Evolutionary conservation across 2,797 vertebrate species (phyloP).

Genomic region (Platalea minor): DNA sequence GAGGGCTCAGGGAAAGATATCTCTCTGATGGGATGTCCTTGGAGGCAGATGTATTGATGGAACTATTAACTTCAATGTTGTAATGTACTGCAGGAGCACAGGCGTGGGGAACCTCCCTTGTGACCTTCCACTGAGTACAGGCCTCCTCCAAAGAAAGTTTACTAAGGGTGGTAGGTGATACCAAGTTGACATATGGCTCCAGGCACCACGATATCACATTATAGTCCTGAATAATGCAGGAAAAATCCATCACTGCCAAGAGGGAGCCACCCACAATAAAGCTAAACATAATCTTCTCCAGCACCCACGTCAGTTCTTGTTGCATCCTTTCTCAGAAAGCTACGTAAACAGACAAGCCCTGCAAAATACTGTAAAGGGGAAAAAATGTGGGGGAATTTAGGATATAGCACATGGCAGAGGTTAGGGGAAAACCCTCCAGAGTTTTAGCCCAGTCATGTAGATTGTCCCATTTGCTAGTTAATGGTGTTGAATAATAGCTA

Average conservation of each 20-base stretch:
- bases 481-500: background rate
- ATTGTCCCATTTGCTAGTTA: background rate
- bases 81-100: background rate
- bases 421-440: background rate
- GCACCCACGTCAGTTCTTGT: background rate
- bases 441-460: background rate
- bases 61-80: background rate
- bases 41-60: background rate
- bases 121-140: background rate
- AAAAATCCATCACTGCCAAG: background rate
- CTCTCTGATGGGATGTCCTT: background rate
- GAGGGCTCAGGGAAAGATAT: background rate
- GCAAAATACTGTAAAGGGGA: background rate
- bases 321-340: slow-evolving; percentile 6
- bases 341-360: background rate
- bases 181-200: background rate
- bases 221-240: slow-evolving; percentile 3
- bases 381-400: background rate
- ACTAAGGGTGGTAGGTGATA: background rate
- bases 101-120: background rate
- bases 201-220: background rate
- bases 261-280: slow-evolving; percentile 11
- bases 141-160: background rate
- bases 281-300: slow-evolving; percentile 29
- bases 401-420: background rate